Evolutionary conservation across 2,113 vertebrate species (phyloP).

Genomic region (Xiphophorus hellerii): DNA sequence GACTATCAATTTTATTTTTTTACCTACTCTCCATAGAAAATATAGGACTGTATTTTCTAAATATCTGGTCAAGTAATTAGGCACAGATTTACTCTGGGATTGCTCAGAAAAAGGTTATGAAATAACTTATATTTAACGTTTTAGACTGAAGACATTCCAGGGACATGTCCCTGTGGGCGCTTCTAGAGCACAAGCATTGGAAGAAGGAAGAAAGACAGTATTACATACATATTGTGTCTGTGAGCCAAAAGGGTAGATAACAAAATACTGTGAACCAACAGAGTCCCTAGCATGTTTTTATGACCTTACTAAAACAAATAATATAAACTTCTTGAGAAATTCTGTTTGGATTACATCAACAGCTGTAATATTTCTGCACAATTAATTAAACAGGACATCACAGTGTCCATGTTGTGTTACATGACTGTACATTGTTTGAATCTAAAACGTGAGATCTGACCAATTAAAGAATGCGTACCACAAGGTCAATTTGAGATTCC

Average conservation of each 20-base stretch:
- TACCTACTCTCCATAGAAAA: background rate
- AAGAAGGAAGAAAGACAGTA: conserved; percentile 6
- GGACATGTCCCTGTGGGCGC: conserved; percentile 30
- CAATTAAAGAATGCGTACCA: background rate
- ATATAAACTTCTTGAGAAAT: too few relatives aligned
- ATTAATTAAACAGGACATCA: too few relatives aligned
- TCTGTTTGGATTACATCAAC: too few relatives aligned
- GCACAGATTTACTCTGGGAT: conserved; percentile 10
- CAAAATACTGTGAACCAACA: background rate
- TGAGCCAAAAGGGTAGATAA: background rate
- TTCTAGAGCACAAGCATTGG: conserved; percentile 15
- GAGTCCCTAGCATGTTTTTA: background rate
- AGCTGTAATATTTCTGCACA: too few relatives aligned
- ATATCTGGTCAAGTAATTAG: conserved; percentile 13
- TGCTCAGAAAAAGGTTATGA: conserved; percentile 15
- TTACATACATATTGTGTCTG: background rate
- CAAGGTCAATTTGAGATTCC: background rate
- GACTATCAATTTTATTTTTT: background rate
- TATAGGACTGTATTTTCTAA: background rate
- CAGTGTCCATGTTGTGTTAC: background rate
- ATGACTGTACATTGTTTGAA: background rate
- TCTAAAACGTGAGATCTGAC: background rate
- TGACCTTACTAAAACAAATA: too few relatives aligned
- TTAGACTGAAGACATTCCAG: background rate
- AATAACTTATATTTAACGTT: conserved; percentile 44